Percentiles rank a stretch among this genome's conserved stretches.
phyloP scores from a whole-genome alignment of 2,113 vertebrate genomes.

The Nycticryphes semicollaris region DNA sequence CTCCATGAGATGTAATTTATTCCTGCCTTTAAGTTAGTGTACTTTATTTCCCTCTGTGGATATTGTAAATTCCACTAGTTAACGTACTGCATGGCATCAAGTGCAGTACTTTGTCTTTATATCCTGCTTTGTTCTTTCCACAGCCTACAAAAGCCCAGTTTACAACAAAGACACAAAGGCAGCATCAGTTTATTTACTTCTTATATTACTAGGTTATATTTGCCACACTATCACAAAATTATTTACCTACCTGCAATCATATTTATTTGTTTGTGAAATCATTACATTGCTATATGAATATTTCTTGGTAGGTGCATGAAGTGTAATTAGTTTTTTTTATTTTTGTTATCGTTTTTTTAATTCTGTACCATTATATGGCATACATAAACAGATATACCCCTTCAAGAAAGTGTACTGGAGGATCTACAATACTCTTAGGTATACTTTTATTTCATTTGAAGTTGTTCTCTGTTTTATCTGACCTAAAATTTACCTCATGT shows the following conservation, averaged over 20 bases:
- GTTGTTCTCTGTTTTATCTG: background rate
- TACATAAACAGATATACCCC: background rate
- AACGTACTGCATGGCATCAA: background rate
- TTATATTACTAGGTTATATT: background rate
- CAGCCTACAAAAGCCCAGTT: background rate
- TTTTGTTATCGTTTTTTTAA: background rate
- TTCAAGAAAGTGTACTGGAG: background rate
- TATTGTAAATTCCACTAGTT: background rate
- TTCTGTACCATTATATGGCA: background rate
- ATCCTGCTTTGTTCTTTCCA: background rate
- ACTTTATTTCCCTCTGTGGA: background rate
- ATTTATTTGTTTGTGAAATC: background rate
- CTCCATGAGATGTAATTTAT: background rate
- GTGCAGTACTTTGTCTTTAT: background rate
- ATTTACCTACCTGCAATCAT: background rate
- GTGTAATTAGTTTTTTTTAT: background rate
- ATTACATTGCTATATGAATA: background rate
- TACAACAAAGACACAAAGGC: background rate
- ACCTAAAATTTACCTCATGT: background rate
- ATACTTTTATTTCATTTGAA: background rate
- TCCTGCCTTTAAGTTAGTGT: background rate
- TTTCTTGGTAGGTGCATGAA: background rate
- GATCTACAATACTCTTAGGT: background rate
- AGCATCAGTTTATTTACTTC: background rate
- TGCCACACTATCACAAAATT: background rate